phyloP scores from a whole-genome alignment of 2,113 vertebrate genomes.

The Eulemur macaco region DNA sequence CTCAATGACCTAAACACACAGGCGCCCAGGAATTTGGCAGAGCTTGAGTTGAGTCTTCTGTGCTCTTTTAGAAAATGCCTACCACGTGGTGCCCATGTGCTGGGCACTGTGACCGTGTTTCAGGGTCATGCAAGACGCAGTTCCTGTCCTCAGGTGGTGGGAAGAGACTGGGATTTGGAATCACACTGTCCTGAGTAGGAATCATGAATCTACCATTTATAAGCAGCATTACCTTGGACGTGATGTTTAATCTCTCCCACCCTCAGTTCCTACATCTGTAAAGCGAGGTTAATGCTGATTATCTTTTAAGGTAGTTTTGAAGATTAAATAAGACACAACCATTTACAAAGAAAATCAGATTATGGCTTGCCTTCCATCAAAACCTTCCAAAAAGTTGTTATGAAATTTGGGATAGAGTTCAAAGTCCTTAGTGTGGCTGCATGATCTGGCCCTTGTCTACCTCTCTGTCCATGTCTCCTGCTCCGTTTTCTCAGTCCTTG shows the following conservation, averaged over 20 bases:
- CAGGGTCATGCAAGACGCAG: background rate
- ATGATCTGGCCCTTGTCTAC: background rate
- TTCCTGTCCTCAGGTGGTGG: background rate
- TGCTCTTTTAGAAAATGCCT: background rate
- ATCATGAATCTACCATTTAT: background rate
- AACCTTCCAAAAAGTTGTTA: background rate
- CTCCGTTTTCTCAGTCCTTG: background rate
- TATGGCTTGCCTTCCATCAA: background rate
- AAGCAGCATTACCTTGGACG: background rate
- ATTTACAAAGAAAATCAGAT: background rate
- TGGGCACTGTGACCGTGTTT: background rate
- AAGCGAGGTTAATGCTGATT: background rate
- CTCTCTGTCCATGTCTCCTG: too few species aligned
- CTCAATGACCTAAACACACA: background rate
- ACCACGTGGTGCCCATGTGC: background rate
- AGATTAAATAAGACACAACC: background rate
- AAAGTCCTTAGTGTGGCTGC: background rate
- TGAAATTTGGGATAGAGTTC: background rate
- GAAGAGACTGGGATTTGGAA: background rate
- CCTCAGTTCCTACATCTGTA: background rate
- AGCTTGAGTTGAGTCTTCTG: background rate
- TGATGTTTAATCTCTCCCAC: background rate
- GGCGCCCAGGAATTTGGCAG: background rate
- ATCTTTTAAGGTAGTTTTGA: background rate
- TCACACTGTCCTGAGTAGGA: background rate